Base-by-base conservation (phyloP, 2,888 invertebrate species). In the Melieria omissa region DNA sequence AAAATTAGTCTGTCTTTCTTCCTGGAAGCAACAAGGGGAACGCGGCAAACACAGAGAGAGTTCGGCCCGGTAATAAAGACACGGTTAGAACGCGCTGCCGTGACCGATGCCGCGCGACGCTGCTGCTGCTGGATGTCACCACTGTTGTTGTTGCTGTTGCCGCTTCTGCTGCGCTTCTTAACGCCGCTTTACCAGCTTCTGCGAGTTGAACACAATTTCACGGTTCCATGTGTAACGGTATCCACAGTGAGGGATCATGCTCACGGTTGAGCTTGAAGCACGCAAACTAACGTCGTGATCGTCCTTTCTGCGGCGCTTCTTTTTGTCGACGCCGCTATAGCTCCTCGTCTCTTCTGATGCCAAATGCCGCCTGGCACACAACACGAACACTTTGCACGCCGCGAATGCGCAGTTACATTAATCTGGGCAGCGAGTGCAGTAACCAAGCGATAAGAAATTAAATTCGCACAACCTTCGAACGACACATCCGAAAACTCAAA, bases 151-250 rank as follows among this genome's bases (percentile, higher is more conserved):
- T 74, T 78, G 76, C 76, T 79, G 78, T 78, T 79, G 72, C 76
- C 74, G 76, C 73, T 74, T 74, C 74, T 72, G 71, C 70, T 67
- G 46, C 63, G 8, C 61, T 71, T 64, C 72, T 93, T 94, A 94
- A 90, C 95, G 95, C 94, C 95, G 94, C 89, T 95, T 95, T 83
- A 95, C 95, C 86, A 95, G 90, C 89, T 95, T 95, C 88, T 95
- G 95, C 88, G 95, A 95, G 89, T 95, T 95, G 89, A 95, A 92
- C 88, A 95, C 93, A 88, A 95, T 95, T 89, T 95, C 95, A 89
- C 93, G 92, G 89, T 94, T 95, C 95, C 95, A 95, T 89, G 94
- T 94, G 92, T 93, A 94, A 88, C 91, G 92, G 91, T 95, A 95
- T 89, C 92, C 92, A 92, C 92, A 93, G 81, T 86, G 85, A 81